Conservation (phyloP, 2,113 vertebrate species). For the Pyxicephalus adspersus region DNA sequence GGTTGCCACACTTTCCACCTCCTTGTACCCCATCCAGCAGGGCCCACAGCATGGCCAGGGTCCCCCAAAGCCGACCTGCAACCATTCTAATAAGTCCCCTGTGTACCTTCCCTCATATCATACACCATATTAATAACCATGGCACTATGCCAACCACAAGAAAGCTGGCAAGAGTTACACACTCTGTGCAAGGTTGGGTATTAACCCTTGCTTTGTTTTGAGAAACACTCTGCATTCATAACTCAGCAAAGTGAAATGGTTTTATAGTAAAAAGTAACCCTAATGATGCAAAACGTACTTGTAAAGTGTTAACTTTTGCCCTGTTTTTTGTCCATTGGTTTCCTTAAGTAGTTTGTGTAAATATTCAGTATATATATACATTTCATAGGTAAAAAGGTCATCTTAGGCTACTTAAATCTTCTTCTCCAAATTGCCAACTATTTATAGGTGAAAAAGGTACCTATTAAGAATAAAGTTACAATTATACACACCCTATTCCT, state of each 20-base stretch:
- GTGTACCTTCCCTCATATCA: background rate
- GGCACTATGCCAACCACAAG: background rate
- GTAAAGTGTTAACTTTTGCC: background rate
- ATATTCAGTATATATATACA: too few relatives aligned
- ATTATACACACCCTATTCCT: too few relatives aligned
- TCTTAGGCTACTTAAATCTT: background rate
- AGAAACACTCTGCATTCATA: background rate
- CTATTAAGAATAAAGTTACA: background rate
- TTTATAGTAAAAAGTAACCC: background rate
- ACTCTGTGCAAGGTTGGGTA: background rate
- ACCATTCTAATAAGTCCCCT: background rate
- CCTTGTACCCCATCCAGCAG: background rate
- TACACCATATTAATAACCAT: constrained; percentile 34
- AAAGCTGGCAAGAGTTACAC: constrained; percentile 9
- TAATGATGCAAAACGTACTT: background rate
- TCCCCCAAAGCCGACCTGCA: constrained; percentile 17
- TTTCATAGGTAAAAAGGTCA: too few relatives aligned
- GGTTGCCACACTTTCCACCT: constrained; percentile 11
- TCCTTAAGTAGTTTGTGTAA: too few relatives aligned
- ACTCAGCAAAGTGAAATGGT: background rate
- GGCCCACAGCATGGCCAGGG: background rate
- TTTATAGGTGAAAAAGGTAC: background rate
- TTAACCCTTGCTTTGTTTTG: constrained; percentile 22
- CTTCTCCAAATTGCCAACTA: background rate
- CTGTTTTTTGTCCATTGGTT: too few relatives aligned